Base-by-base conservation (phyloP, 2,113 vertebrate genomes). In the Ceyx cyanopectus region DNA sequence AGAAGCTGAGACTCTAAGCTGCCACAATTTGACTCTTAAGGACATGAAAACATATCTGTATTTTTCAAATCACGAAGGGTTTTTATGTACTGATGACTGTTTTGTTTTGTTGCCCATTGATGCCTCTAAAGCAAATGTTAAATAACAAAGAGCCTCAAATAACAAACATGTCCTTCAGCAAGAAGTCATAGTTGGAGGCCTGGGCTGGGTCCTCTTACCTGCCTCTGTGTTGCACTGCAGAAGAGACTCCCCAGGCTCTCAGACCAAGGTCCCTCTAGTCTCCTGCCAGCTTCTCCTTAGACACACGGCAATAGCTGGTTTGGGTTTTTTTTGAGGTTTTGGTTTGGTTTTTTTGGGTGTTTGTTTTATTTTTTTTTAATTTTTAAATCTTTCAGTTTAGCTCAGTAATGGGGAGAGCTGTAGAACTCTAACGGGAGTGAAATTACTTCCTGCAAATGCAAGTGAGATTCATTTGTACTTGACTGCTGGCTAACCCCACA, bases 91-190 rank as follows among this genome's bases (percentile, higher is more conserved):
- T 8, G 4, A 13, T 58, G 48, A 43, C 43, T 80, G 45, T n/a
- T 46, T 60, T 50, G 45, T 79, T 69, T 92, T 78, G 40, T 86
- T 2, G 5, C 23, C 53, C 57, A 27, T 23, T 56, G 57, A 60
- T 87, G 43, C 37, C 74, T 92, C 23, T 84, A 56, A 83, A 93
- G 30, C 10, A 23, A 90, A 48, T 32, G 70, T 75, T 86, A n/a
- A 78, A 40, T 86, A 87, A n/a, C 24, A 20, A 40, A 70, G 24
- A 60, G n/a, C 27, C 12, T 87, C 81, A 60, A 87, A 63, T 53
- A 67, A 79, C 67, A 65, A 21, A 54, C 53, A 30, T 78, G 20
- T 90, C 20, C 10, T 63, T 14, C 15, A 43, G 41, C 27, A 19
- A 22, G 78, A 78, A 67, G 53, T 37, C 34, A 7, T 60, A 54